A percentile compares a stretch with the other conserved stretches of the same genome.
These are phyloP conservation scores for Baronia brevicornis DNA, from an alignment of 2,888 invertebrate species.

Conservation along the genomic window DNA sequence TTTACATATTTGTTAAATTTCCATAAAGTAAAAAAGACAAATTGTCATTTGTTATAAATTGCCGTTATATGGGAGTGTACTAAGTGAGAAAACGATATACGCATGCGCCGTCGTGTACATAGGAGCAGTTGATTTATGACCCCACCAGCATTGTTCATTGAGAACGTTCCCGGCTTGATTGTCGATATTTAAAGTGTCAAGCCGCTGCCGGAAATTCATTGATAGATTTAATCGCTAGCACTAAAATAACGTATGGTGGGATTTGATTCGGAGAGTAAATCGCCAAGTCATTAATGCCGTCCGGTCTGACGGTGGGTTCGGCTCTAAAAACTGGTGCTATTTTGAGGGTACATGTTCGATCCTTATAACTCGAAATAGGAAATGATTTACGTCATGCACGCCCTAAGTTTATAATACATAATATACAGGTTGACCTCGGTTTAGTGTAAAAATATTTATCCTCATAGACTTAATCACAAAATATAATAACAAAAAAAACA, in stretches of 20 bases:
- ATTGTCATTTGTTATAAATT: too few species aligned
- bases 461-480: too few species aligned
- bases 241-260: slow-evolving; percentile 59
- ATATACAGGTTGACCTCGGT: too few species aligned
- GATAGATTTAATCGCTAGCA: slow-evolving; percentile 69
- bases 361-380: slow-evolving; percentile 43
- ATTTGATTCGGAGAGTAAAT: slow-evolving; percentile 68
- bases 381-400: slow-evolving; percentile 37
- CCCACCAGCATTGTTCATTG: slow-evolving; percentile 66
- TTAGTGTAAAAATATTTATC: slow-evolving; percentile 12
- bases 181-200: slow-evolving; percentile 73
- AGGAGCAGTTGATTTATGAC: slow-evolving; percentile 65
- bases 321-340: slow-evolving; percentile 62
- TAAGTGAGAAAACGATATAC: too few species aligned
- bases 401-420: too few species aligned
- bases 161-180: slow-evolving; percentile 60
- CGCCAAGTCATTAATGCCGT: slow-evolving; percentile 70
- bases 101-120: slow-evolving; percentile 43
- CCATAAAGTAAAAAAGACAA: too few species aligned
- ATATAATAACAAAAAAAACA: too few species aligned
- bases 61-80: too few species aligned
- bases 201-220: slow-evolving; percentile 71
- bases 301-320: slow-evolving; percentile 51
- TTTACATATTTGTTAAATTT: too few species aligned
- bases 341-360: slow-evolving; percentile 41